Conservation (phyloP, 2,888 invertebrate species). For the Eupithecia centaureata region DNA sequence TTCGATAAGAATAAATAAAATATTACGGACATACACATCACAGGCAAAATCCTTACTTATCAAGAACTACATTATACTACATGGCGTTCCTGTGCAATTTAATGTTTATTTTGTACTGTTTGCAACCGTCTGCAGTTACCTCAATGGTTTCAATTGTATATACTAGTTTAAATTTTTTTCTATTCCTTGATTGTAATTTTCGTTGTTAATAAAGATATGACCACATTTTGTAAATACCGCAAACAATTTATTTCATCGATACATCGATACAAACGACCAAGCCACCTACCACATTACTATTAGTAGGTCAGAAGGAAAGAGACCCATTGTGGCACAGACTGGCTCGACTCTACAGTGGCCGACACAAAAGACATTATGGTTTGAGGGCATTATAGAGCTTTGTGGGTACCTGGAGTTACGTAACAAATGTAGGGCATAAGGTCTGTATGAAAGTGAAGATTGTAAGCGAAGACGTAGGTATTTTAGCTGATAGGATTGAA, state of each 20-base stretch:
- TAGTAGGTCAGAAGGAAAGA: slow-evolving; percentile 7
- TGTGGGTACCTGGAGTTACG: neutral
- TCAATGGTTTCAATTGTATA: too few species aligned
- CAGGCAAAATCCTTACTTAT: neutral
- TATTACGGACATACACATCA: too few species aligned
- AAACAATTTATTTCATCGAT: neutral
- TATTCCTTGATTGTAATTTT: too few species aligned
- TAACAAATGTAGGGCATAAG: neutral
- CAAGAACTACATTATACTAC: too few species aligned
- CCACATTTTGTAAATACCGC: neutral
- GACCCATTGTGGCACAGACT: neutral
- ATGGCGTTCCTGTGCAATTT: neutral
- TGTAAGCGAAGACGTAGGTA: neutral
- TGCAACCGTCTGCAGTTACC: too few species aligned
- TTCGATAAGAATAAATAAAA: neutral
- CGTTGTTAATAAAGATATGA: too few species aligned
- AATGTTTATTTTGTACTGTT: neutral
- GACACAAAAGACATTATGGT: neutral
- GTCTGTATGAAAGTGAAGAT: neutral
- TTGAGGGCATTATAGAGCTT: neutral
- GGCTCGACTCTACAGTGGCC: neutral
- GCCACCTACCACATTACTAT: neutral
- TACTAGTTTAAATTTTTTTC: too few species aligned
- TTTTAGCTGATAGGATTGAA: too few species aligned
- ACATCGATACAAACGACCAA: neutral